Conservation (phyloP, 2,888 invertebrate genomes). For the Oeneis ivallda region DNA sequence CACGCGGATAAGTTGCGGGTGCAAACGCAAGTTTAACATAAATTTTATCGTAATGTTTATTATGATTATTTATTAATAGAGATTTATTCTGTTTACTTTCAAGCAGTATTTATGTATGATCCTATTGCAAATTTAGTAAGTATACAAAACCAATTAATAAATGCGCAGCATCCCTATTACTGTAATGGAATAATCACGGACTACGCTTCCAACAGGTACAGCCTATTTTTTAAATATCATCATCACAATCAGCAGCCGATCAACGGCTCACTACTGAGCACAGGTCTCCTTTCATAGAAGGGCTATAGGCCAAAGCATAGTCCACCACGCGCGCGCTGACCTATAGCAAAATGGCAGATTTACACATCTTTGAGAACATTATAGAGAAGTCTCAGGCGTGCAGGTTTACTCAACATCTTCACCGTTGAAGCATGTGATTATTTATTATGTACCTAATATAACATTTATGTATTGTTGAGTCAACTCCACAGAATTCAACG, state of each 20-base stretch:
- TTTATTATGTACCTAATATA: neutral
- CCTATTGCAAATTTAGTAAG: neutral
- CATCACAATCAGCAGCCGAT: neutral
- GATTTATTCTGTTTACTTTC: slow-evolving; percentile 7
- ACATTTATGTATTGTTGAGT: neutral
- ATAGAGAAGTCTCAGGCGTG: no score
- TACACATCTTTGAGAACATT: no score
- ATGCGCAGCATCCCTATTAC: neutral
- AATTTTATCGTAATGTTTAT: slow-evolving; percentile 21
- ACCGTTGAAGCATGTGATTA: no score
- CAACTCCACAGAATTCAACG: neutral
- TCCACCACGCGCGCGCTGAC: no score
- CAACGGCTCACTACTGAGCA: no score
- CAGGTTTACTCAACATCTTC: no score
- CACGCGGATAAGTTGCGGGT: no score
- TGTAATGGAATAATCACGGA: neutral
- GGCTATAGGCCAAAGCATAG: no score
- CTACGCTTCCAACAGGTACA: neutral
- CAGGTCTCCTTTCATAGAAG: no score
- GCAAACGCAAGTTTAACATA: slow-evolving; percentile 33
- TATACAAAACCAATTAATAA: neutral
- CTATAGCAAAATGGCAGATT: no score
- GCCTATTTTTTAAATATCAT: neutral
- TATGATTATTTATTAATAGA: slow-evolving; percentile 22
- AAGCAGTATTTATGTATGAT: neutral